Percentiles rank a stretch among this genome's conserved stretches.
phyloP scores from a whole-genome alignment of 2,888 invertebrate genomes.

The Drosophila putrida region DNA sequence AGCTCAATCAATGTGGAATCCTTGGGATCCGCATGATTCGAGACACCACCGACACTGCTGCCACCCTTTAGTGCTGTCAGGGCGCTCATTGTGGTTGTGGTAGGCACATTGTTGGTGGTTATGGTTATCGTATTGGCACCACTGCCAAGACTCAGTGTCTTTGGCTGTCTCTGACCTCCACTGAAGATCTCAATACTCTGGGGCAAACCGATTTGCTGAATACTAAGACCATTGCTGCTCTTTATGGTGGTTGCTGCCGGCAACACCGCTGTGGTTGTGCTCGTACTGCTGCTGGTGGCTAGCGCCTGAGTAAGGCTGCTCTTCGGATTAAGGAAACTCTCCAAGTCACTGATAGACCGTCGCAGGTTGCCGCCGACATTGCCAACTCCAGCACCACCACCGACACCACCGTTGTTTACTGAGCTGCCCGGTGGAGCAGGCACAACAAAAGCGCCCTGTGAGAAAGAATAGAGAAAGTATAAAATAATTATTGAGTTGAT shows the following conservation, averaged over 20 bases:
- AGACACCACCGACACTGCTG: conserved; percentile 79
- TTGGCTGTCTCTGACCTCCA: conserved; percentile 75
- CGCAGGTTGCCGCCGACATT: conserved; percentile 60
- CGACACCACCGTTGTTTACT: conserved; percentile 41
- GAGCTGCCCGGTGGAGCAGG: conserved; percentile 84
- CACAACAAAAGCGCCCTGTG: conserved; percentile 85
- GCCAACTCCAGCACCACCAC: conserved; percentile 18
- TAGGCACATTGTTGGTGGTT: conserved; percentile 73
- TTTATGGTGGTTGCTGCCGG: conserved; percentile 77
- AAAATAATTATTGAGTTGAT: too few relatives aligned
- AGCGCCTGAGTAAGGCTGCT: conserved; percentile 63
- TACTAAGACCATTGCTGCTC: conserved; percentile 72
- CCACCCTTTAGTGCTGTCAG: conserved; percentile 72
- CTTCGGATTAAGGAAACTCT: conserved; percentile 84
- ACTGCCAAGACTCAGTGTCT: conserved; percentile 75
- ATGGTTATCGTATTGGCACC: conserved; percentile 80
- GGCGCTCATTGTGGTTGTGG: conserved; percentile 70
- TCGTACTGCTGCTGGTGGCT: conserved; percentile 70
- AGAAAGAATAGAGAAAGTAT: not conserved
- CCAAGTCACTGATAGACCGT: conserved; percentile 84
- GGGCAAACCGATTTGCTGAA: conserved; percentile 82
- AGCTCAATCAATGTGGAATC: conserved; percentile 93
- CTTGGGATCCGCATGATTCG: conserved; percentile 86
- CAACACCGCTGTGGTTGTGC: conserved; percentile 74
- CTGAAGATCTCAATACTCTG: conserved; percentile 82